These are phyloP conservation scores for Limnephilus lunatus DNA, from an alignment of 2,888 invertebrate species.

Conservation along the genomic window DNA sequence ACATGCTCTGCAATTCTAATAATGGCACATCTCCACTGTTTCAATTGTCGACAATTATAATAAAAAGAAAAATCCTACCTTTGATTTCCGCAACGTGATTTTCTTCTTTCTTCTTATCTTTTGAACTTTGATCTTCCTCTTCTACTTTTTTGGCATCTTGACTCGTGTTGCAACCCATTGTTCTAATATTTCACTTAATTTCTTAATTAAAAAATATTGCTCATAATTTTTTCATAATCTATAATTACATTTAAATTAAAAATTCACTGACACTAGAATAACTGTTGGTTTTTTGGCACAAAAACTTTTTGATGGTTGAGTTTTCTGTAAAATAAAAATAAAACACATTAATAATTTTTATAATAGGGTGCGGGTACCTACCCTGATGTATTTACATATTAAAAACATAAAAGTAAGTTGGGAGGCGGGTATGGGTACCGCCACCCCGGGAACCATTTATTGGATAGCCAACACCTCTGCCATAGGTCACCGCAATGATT, in stretches of 20 bases:
- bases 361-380: too few species aligned
- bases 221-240: not conserved
- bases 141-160: constrained; percentile 54
- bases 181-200: not conserved
- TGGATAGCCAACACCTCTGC: too few species aligned
- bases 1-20: too few species aligned
- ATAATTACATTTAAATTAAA: not conserved
- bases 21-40: too few species aligned
- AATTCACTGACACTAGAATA: not conserved
- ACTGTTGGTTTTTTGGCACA: not conserved
- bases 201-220: not conserved
- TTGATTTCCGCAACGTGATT: constrained; percentile 43
- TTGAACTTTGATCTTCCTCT: constrained; percentile 20
- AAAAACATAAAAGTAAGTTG: too few species aligned
- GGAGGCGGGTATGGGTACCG: too few species aligned
- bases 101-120: not conserved
- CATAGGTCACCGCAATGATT: too few species aligned
- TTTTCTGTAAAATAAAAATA: not conserved
- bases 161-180: constrained; percentile 51
- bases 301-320: not conserved
- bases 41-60: not conserved
- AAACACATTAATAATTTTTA: not conserved
- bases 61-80: constrained; percentile 23
- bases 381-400: too few species aligned
- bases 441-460: too few species aligned